Evolutionary conservation across 1,140 invertebrate species (phyloP).

Genomic region (Zelostemma sp.): DNA sequence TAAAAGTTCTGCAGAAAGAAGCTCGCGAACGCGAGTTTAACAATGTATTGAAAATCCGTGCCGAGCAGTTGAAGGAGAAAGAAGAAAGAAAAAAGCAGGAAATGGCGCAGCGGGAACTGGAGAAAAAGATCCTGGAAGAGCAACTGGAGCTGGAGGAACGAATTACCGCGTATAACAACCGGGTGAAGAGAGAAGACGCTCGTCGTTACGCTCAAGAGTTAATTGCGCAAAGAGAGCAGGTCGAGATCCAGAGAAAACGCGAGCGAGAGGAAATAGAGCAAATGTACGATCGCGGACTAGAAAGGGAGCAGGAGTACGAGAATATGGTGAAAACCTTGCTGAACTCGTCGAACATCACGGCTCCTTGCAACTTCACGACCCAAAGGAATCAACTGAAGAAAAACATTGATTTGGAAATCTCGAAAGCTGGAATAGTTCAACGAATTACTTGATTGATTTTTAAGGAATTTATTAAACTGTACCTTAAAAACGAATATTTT

Average conservation of each 20-base stretch:
- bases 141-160: slow-evolving; percentile 32
- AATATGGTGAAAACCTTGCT: slow-evolving; percentile 27
- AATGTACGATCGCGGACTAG: slow-evolving; percentile 35
- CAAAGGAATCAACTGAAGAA: slow-evolving; percentile 19
- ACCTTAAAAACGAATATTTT: not conserved
- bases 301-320: slow-evolving; percentile 41
- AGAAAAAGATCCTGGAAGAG: slow-evolving; percentile 34
- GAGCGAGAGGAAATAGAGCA: slow-evolving; percentile 40
- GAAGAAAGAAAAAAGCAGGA: slow-evolving; percentile 29
- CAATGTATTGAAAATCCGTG: slow-evolving; percentile 36
- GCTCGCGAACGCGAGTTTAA: slow-evolving; percentile 36
- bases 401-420: slow-evolving; percentile 9
- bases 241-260: slow-evolving; percentile 18
- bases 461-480: no score
- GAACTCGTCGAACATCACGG: slow-evolving; percentile 20
- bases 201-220: slow-evolving; percentile 38
- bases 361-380: slow-evolving; percentile 21
- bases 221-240: slow-evolving; percentile 31
- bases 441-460: no score
- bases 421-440: not conserved
- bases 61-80: slow-evolving; percentile 41
- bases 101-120: slow-evolving; percentile 17
- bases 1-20: slow-evolving; percentile 33
- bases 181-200: slow-evolving; percentile 33
- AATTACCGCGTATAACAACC: slow-evolving; percentile 22